Evolutionary conservation across 2,888 invertebrate genomes (phyloP).

Genomic region (Perdita meconis): DNA sequence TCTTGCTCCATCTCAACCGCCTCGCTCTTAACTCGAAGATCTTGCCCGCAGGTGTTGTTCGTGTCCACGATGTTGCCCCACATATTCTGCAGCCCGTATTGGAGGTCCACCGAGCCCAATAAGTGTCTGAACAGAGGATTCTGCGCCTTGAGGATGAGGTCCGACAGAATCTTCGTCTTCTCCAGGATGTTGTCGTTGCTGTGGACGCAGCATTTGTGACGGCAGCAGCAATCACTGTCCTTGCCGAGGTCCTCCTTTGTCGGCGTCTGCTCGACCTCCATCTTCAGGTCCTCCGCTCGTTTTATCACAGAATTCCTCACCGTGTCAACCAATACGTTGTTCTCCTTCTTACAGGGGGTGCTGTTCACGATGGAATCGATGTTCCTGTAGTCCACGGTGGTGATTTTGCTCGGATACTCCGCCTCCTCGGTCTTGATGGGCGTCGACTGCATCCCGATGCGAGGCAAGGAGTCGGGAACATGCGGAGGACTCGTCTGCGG

Average conservation of each 20-base stretch:
- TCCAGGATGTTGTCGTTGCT: slow-evolving; percentile 79
- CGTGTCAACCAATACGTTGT: slow-evolving; percentile 64
- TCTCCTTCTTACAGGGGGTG: slow-evolving; percentile 78
- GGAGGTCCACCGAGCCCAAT: slow-evolving; percentile 79
- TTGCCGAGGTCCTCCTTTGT: slow-evolving; percentile 53
- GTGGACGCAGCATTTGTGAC: slow-evolving; percentile 82
- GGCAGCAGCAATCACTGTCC: slow-evolving; percentile 76
- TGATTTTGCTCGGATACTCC: slow-evolving; percentile 58
- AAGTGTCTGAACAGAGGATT: slow-evolving; percentile 80
- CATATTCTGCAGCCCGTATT: slow-evolving; percentile 80
- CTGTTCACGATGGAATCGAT: slow-evolving; percentile 83
- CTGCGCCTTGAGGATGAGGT: slow-evolving; percentile 80
- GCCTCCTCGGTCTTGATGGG: slow-evolving; percentile 81
- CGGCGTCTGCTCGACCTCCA: slow-evolving; percentile 73
- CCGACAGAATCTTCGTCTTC: slow-evolving; percentile 82
- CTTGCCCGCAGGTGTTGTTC: slow-evolving; percentile 78
- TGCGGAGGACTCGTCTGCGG: slow-evolving; percentile 75
- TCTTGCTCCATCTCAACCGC: slow-evolving; percentile 83
- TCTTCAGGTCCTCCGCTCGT: slow-evolving; percentile 78
- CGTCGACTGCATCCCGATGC: slow-evolving; percentile 82
- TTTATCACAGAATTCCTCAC: slow-evolving; percentile 82
- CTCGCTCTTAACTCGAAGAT: slow-evolving; percentile 84
- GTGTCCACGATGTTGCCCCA: slow-evolving; percentile 77
- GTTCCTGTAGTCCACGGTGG: slow-evolving; percentile 81
- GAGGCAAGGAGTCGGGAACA: slow-evolving; percentile 67